Percentiles rank a stretch among this genome's conserved stretches.
Conservation (phyloP, 2,888 invertebrate genomes). For the Cryptus armator region DNA sequence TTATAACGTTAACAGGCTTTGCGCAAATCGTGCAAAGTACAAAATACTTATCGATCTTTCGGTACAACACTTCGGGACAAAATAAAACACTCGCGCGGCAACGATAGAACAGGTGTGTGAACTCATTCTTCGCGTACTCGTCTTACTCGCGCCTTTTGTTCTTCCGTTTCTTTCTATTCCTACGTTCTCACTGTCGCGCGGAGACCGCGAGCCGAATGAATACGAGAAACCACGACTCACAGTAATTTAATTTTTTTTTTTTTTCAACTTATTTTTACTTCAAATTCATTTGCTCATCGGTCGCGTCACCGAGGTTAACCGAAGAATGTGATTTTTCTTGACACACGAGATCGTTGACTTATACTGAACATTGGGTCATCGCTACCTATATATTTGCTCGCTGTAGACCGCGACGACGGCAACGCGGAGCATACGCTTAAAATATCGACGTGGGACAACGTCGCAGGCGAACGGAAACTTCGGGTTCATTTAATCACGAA, state of each 20-base stretch:
- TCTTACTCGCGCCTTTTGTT: slow-evolving; percentile 27
- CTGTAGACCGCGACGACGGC: slow-evolving; percentile 12
- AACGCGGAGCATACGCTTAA: neutral
- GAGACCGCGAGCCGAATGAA: neutral
- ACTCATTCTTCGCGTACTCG: slow-evolving; percentile 41
- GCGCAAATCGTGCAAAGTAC: slow-evolving; percentile 59
- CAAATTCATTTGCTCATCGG: slow-evolving; percentile 49
- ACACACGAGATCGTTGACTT: slow-evolving; percentile 30
- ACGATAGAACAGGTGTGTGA: slow-evolving; percentile 54
- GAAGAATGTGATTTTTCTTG: slow-evolving; percentile 60
- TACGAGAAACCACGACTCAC: neutral
- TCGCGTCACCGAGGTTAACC: slow-evolving; percentile 26
- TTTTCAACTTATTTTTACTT: slow-evolving; percentile 9
- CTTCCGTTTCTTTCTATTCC: neutral
- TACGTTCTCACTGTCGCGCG: neutral
- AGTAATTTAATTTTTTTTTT: neutral
- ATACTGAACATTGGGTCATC: slow-evolving; percentile 18
- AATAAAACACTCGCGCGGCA: slow-evolving; percentile 39
- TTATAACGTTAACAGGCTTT: slow-evolving; percentile 12
- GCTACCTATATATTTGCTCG: slow-evolving; percentile 39
- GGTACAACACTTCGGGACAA: slow-evolving; percentile 40
- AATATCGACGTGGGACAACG: slow-evolving; percentile 29
- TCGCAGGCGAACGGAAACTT: neutral
- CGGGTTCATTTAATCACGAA: slow-evolving; percentile 11
- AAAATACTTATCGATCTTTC: slow-evolving; percentile 47